Evolutionary conservation across 1,140 invertebrate genomes (phyloP), one percentile per base, ranked within the genome.

Genomic region (Pteromalus puparum): DNA sequence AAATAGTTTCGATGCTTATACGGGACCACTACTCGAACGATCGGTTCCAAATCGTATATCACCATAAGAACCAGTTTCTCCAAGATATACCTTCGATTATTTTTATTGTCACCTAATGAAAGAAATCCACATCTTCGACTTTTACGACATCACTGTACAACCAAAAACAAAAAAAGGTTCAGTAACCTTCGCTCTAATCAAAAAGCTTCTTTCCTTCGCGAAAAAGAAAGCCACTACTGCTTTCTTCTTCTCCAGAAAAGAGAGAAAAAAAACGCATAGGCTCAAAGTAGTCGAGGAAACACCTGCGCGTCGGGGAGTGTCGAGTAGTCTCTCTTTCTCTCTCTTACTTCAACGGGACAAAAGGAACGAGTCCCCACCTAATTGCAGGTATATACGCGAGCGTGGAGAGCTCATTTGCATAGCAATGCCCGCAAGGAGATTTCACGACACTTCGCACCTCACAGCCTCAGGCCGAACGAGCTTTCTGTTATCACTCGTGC

Each of bases 401-500:
- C 76, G 21, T 28, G 9, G 15, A 61, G 15, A 61, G n/a, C 67
- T 80, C 67, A 80, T 70, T 70, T 80, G 34, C 67, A 70, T 70
- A 80, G 65, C 38, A 70, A 80, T 70, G 34, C 78, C n/a, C 21
- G 53, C 26, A 21, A 61, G 26, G 48, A 75, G 73, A 82, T 82
- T 75, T 82, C 72, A 82, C 72, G 72, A 75, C 53, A 82, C 81
- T 82, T 75, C 21, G 72, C 81, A 82, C 72, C 73, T 82, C 30
- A 18, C 68, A 48, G 38, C 70, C 24, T n/a, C 38, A 42, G n/a
- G 24, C 9, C 5, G 34, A 21, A 42, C 18, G 24, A 46, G 28
- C 15, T 81, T 73, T 53, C 46, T 61, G 70, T 81, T 81, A 81
- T 73, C 68, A 30, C 42, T 30, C 61, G 12, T 26, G n/a, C 65